phyloP scores from a whole-genome alignment of 2,113 vertebrate species.

The Pithys albifrons region DNA sequence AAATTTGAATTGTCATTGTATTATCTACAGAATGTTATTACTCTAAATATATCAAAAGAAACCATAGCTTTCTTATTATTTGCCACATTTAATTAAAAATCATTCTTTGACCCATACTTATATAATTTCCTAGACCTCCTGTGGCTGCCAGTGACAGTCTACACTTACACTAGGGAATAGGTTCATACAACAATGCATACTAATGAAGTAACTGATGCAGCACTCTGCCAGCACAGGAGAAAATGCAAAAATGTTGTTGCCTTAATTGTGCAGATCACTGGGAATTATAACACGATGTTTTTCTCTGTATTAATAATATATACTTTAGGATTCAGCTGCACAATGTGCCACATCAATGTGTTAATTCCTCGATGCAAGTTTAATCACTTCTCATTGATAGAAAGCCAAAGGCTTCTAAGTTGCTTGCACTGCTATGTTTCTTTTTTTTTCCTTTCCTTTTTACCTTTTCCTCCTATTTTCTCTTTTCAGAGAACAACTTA shows the following conservation, averaged over 20 bases:
- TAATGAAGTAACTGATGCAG: slow-evolving; percentile 45
- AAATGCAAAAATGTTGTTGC: slow-evolving; percentile 30
- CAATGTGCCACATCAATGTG: background rate
- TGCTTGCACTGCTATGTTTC: background rate
- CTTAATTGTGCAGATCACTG: slow-evolving; percentile 38
- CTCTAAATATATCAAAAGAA: slow-evolving; percentile 23
- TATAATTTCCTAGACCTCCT: slow-evolving; percentile 22
- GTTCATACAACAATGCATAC: slow-evolving; percentile 37
- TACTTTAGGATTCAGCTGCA: background rate
- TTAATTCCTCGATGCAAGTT: slow-evolving; percentile 32
- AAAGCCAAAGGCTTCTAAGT: background rate
- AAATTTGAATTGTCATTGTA: background rate
- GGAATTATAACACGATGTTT: background rate
- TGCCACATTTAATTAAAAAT: slow-evolving; percentile 55
- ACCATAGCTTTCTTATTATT: slow-evolving; percentile 16
- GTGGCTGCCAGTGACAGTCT: slow-evolving; percentile 29
- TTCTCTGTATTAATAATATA: background rate
- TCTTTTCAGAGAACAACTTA: background rate
- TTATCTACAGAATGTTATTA: background rate
- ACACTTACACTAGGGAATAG: background rate
- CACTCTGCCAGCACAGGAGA: background rate
- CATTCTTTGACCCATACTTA: slow-evolving; percentile 26
- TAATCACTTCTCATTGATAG: slow-evolving; percentile 42
- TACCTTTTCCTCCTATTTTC: background rate
- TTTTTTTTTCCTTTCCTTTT: background rate